Conservation (phyloP, 2,888 invertebrate genomes). For the Tipula lateralis region DNA sequence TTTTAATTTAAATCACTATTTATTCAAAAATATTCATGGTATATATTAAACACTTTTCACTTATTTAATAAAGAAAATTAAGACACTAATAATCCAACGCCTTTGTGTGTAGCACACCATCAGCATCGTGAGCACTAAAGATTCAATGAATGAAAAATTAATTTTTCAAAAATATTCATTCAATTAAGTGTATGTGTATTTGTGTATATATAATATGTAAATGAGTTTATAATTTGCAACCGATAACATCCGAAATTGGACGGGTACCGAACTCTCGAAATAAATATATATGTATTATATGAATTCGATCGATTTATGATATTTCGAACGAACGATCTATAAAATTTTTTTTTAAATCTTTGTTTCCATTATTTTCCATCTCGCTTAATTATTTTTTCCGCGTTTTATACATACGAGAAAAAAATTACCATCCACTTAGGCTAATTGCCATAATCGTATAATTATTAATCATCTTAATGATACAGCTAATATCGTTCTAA, state of each 20-base stretch:
- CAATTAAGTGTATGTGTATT: background rate
- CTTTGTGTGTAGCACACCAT: background rate
- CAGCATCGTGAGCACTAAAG: background rate
- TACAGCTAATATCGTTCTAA: slow-evolving; percentile 1
- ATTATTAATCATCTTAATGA: slow-evolving; percentile 24
- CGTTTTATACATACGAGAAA: background rate
- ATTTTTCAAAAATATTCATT: background rate
- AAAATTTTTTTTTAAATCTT: background rate
- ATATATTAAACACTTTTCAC: background rate
- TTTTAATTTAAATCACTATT: background rate
- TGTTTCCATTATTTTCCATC: background rate
- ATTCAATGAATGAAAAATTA: background rate
- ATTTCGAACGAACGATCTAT: background rate
- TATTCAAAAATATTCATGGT: background rate
- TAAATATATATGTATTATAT: background rate
- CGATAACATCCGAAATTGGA: background rate
- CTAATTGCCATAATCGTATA: slow-evolving; percentile 24
- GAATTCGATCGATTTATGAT: slow-evolving; percentile 1
- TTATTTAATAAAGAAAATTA: background rate
- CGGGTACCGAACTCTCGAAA: background rate
- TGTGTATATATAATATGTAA: background rate
- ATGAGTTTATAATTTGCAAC: background rate
- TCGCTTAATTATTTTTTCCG: background rate
- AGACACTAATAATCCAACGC: background rate
- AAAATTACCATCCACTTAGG: background rate